A percentile compares a stretch with the other conserved stretches of the same genome.
These are phyloP conservation scores for Julus scanicus DNA, from an alignment of 2,888 invertebrate species.

Conservation along the genomic window DNA sequence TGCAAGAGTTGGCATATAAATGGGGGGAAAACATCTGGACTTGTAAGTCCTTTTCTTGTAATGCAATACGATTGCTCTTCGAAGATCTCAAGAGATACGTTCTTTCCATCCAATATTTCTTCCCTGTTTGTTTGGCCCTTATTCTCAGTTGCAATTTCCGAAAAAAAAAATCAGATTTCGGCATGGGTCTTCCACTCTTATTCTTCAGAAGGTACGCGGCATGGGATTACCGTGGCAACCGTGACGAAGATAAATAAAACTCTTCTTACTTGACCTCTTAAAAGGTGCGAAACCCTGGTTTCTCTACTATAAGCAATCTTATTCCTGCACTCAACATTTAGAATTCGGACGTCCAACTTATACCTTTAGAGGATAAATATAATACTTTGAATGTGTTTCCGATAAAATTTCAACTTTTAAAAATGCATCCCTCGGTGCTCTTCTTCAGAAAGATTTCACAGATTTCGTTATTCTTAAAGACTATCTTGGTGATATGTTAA, in stretches of 20 bases:
- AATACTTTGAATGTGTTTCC: not conserved
- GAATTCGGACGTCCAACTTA: not conserved
- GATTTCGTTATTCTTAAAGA: not conserved
- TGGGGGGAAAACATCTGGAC: constrained; percentile 4
- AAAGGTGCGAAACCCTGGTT: not conserved
- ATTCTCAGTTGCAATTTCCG: constrained; percentile 29
- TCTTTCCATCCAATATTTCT: constrained; percentile 35
- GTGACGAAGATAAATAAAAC: constrained; percentile 19
- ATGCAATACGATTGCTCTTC: constrained; percentile 27
- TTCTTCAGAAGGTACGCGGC: constrained; percentile 4
- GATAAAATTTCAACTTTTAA: constrained; percentile 11
- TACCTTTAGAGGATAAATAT: not conserved
- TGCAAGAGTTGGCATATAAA: constrained; percentile 14
- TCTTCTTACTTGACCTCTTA: not conserved
- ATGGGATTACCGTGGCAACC: not conserved
- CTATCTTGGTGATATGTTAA: not conserved
- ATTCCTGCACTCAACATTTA: not conserved
- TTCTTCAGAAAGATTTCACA: not conserved
- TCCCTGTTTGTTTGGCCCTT: constrained; percentile 17
- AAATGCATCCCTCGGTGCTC: not conserved
- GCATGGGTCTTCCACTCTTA: constrained; percentile 14
- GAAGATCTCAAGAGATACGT: not conserved
- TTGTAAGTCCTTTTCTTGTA: constrained; percentile 12
- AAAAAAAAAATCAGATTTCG: constrained; percentile 29
- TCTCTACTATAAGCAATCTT: not conserved